A percentile compares a stretch with the other conserved stretches of the same genome.
Conservation (phyloP, 2,113 vertebrate genomes). For the Cyprinus carpio region DNA sequence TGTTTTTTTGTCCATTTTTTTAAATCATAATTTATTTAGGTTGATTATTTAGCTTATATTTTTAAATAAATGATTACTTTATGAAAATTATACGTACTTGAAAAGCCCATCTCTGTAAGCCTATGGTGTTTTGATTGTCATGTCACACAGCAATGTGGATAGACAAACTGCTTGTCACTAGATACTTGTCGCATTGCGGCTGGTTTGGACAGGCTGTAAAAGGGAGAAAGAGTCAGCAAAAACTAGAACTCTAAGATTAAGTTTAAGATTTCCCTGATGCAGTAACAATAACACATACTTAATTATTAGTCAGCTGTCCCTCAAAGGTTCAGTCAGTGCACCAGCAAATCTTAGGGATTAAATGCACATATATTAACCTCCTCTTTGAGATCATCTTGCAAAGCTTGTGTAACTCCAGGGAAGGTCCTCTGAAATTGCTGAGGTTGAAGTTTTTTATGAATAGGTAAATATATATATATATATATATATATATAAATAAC, state of each 20-base stretch:
- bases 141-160: background rate
- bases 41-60: too few relatives aligned
- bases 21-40: too few relatives aligned
- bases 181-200: background rate
- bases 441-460: background rate
- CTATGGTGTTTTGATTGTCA: background rate
- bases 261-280: background rate
- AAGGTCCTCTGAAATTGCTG: background rate
- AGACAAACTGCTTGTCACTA: background rate
- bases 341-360: background rate
- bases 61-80: too few relatives aligned
- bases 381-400: constrained; percentile 7
- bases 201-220: background rate
- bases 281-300: background rate
- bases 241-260: background rate
- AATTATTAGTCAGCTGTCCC: background rate
- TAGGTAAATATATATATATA: background rate
- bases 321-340: background rate
- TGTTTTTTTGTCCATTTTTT: too few relatives aligned
- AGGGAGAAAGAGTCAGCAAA: background rate
- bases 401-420: constrained; percentile 2
- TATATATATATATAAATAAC: background rate
- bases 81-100: background rate
- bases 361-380: constrained; percentile 5
- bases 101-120: background rate